phyloP scores from a whole-genome alignment of 2,797 vertebrate genomes.

The Margarornis squamiger region DNA sequence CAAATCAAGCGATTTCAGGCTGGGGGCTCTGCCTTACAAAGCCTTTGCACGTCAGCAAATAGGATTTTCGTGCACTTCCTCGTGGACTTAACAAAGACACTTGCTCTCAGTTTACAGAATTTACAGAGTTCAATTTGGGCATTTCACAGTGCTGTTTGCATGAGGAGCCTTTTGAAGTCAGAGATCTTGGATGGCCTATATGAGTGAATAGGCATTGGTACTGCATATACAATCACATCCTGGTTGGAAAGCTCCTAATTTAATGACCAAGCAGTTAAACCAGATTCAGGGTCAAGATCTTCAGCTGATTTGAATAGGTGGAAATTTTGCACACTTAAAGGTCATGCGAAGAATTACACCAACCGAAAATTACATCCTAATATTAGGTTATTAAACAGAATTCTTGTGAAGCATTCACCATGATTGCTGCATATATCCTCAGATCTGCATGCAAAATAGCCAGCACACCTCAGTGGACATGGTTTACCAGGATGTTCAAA shows the following conservation, averaged over 20 bases:
- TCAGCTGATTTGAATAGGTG: not conserved
- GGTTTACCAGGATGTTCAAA: not conserved
- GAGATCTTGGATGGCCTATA: not conserved
- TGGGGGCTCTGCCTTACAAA: constrained; percentile 54
- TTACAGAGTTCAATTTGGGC: constrained; percentile 34
- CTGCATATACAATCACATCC: not conserved
- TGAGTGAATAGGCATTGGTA: not conserved
- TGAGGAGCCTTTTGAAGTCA: constrained; percentile 32
- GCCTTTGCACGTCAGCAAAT: constrained; percentile 51
- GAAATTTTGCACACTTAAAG: not conserved
- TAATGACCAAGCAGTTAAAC: not conserved
- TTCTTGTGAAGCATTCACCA: not conserved
- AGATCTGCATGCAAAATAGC: not conserved
- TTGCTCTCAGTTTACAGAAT: constrained; percentile 54
- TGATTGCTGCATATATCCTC: not conserved
- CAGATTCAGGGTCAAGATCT: not conserved
- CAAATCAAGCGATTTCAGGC: constrained; percentile 65
- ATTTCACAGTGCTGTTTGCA: constrained; percentile 15
- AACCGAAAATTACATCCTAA: not conserved
- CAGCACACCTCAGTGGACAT: not conserved
- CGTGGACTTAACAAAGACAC: constrained; percentile 46
- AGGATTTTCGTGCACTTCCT: constrained; percentile 61
- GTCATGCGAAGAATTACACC: not conserved
- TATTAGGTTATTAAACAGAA: not conserved
- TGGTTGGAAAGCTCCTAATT: not conserved